These are phyloP conservation scores for Drosophila micromelanica DNA, from an alignment of 1,140 invertebrate species.

Conservation along the genomic window DNA sequence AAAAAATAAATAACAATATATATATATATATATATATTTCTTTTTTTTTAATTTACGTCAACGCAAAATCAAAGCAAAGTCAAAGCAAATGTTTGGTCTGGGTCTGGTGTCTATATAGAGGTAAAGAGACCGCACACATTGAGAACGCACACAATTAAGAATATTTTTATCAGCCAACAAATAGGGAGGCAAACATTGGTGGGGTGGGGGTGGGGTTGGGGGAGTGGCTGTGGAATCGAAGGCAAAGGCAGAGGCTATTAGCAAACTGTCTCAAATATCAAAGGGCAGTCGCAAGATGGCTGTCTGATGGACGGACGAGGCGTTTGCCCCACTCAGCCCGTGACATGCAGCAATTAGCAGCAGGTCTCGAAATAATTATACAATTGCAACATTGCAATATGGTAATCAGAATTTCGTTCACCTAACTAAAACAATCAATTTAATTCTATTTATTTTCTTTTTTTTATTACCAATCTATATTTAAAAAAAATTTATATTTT, in stretches of 20 bases:
- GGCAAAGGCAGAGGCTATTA: conserved; percentile 56
- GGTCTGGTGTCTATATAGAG: conserved; percentile 35
- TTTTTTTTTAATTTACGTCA: conserved; percentile 62
- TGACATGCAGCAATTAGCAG: conserved; percentile 69
- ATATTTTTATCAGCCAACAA: conserved; percentile 67
- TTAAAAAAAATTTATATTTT: too few species aligned
- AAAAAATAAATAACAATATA: not conserved
- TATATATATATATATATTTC: conserved; percentile 5
- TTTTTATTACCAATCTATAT: too few species aligned
- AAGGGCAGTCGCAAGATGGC: conserved; percentile 52
- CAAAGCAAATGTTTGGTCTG: conserved; percentile 55
- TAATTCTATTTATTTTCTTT: not conserved
- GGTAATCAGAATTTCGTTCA: not conserved
- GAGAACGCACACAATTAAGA: conserved; percentile 65
- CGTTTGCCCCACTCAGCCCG: conserved; percentile 1
- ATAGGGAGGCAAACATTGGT: not conserved
- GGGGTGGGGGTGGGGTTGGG: not conserved
- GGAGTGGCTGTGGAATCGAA: too few species aligned
- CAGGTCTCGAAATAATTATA: conserved; percentile 4
- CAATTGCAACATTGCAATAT: conserved; percentile 12
- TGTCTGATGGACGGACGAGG: conserved; percentile 9
- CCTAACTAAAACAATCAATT: not conserved
- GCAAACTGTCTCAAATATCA: conserved; percentile 79
- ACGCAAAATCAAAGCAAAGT: conserved; percentile 78
- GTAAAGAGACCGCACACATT: conserved; percentile 67